phyloP scores from a whole-genome alignment of 2,797 vertebrate genomes.

The Sebastes goodei region DNA sequence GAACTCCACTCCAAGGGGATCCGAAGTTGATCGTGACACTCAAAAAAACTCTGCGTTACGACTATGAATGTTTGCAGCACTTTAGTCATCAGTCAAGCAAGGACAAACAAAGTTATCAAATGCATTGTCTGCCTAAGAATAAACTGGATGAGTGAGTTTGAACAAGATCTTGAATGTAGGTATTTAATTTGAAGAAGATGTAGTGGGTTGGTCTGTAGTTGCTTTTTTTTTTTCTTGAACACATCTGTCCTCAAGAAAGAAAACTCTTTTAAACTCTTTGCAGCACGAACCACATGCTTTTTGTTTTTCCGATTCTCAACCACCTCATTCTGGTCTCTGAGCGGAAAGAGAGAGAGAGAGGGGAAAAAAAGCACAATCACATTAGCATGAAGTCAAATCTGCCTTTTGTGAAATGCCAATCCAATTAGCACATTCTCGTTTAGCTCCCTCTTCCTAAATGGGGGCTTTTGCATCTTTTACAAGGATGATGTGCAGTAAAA shows the following conservation, averaged over 20 bases:
- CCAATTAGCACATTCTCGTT: constrained; percentile 76
- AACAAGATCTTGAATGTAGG: background rate
- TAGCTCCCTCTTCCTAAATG: constrained; percentile 64
- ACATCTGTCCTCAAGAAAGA: constrained; percentile 7
- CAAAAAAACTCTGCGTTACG: background rate
- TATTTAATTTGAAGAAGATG: background rate
- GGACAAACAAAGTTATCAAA: background rate
- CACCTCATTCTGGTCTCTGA: constrained; percentile 58
- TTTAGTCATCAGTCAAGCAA: background rate
- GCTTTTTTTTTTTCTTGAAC: background rate
- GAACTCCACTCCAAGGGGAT: background rate
- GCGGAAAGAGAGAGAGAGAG: constrained; percentile 15
- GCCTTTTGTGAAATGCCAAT: constrained; percentile 82
- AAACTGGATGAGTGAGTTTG: background rate
- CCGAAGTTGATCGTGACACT: constrained; percentile 2
- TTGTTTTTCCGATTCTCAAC: constrained; percentile 51
- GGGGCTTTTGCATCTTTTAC: constrained; percentile 74
- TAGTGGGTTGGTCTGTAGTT: background rate
- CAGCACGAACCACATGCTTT: constrained; percentile 23
- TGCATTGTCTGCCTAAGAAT: background rate
- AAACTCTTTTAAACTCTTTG: constrained; percentile 15
- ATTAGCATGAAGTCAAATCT: constrained; percentile 80
- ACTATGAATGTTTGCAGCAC: background rate
- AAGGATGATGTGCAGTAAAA: constrained; percentile 72
- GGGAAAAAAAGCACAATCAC: constrained; percentile 60